These are phyloP conservation scores for Heliothis subflexa DNA, from an alignment of 1,140 invertebrate genomes.

Conservation along the genomic window DNA sequence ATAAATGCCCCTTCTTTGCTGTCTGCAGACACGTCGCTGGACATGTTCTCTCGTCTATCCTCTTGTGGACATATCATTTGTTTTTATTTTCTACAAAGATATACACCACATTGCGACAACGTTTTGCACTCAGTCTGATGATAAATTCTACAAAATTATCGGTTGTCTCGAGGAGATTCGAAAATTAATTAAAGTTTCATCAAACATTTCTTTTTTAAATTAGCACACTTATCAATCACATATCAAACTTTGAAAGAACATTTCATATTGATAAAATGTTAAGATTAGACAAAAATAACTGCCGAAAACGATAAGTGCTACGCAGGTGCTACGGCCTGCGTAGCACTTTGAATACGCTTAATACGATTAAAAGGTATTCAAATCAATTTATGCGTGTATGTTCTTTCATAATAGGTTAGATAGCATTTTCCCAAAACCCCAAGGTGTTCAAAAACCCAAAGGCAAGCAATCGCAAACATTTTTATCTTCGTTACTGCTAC, in stretches of 20 bases:
- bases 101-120: slow-evolving; percentile 29
- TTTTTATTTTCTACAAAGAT: slow-evolving; percentile 16
- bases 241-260: too few relatives aligned
- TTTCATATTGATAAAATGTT: too few relatives aligned
- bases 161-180: neutral
- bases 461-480: neutral
- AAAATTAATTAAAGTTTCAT: slow-evolving; percentile 11
- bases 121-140: slow-evolving; percentile 15
- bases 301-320: neutral
- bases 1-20: slow-evolving; percentile 65
- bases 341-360: neutral
- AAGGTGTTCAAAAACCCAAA: neutral
- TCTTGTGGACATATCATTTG: slow-evolving; percentile 14
- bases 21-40: slow-evolving; percentile 33
- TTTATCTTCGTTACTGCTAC: neutral
- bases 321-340: neutral
- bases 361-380: neutral
- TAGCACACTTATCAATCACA: too few relatives aligned
- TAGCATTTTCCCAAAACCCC: too few relatives aligned
- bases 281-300: neutral
- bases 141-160: slow-evolving; percentile 2
- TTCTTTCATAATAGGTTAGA: neutral
- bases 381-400: neutral
- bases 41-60: slow-evolving; percentile 26
- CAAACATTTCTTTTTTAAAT: neutral